Evolutionary conservation across 35 echinoderm and acorn worm species (phyloP), one percentile per base, ranked within the genome.

Genomic region (Heliocidaris tuberculata): DNA sequence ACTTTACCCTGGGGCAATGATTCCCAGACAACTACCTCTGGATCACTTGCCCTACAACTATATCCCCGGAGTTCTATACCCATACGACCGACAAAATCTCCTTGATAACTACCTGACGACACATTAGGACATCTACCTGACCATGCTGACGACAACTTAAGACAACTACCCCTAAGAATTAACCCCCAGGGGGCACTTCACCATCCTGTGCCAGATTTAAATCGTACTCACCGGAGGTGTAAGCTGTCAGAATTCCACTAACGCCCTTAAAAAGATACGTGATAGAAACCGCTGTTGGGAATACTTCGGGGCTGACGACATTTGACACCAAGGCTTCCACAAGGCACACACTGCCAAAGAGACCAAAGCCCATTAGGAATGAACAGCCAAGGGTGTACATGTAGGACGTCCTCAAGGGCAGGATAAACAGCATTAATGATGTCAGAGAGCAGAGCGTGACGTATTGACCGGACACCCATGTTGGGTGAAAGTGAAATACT

Each of bases 381-480:
- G 87, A 89, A 89, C 87, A 89, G 29, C 7, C 31, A 42, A 89
- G 87, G 12, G 31, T 16, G 17, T 89, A 89, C 13, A 5, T 24
- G 87, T 89, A 89, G 6, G 87, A 89, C 87, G 87, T 13, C 87
- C 87, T 89, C 87, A 89, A 89, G 31, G 87, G 87, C 24, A 31
- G 87, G 5, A 89, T 9, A 89, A 89, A 89, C 31, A 89, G 29
- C 47, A 89, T 48, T 31, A 89, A 5, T 13, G 87, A 32, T 42
- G 31, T 89, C 87, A 89, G 87, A 32, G 47, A 32, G 31, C 31
- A 42, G 47, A 89, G 47, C 13, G 9, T 13, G 31, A 89, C 31
- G 47, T 32, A 89, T 89, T 42, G 31, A 42, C 47, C 31, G 7
- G 32, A 48, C 31, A 32, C 31, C 87, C 87, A 89, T n/a, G 87